Percentiles rank a stretch among this genome's conserved stretches.
These are phyloP conservation scores for Galagoides demidoff DNA, from an alignment of 2,797 vertebrate species.

Conservation along the genomic window DNA sequence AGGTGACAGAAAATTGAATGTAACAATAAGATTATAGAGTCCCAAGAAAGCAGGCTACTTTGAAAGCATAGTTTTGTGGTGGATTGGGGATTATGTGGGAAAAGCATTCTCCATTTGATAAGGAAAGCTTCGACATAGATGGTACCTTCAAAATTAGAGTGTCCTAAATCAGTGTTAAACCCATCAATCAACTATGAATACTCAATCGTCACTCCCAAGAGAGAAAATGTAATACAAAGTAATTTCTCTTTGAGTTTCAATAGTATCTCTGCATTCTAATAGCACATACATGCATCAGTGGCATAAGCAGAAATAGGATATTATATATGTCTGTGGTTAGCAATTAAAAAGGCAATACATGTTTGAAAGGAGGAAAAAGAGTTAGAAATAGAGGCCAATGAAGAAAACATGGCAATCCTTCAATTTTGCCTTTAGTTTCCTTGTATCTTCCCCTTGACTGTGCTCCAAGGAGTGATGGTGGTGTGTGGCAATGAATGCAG, in stretches of 20 bases:
- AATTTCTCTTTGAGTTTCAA: neutral
- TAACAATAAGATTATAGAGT: neutral
- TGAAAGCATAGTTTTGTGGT: neutral
- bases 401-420: neutral
- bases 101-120: neutral
- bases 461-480: neutral
- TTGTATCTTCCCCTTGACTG: slow-evolving; percentile 11
- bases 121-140: neutral
- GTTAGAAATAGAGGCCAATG: neutral
- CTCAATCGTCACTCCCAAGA: neutral
- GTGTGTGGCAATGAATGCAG: neutral
- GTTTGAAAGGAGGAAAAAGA: slow-evolving; percentile 23
- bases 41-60: neutral
- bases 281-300: neutral
- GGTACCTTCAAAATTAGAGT: neutral
- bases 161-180: neutral
- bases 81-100: neutral
- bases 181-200: neutral
- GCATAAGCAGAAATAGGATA: neutral
- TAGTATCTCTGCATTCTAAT: slow-evolving; percentile 4
- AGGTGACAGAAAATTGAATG: neutral
- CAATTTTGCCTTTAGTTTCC: neutral
- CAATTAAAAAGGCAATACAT: neutral
- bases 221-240: slow-evolving; percentile 4
- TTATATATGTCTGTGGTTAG: neutral